These are phyloP conservation scores for Mesitornis unicolor DNA, from an alignment of 2,113 vertebrate genomes.

Conservation along the genomic window DNA sequence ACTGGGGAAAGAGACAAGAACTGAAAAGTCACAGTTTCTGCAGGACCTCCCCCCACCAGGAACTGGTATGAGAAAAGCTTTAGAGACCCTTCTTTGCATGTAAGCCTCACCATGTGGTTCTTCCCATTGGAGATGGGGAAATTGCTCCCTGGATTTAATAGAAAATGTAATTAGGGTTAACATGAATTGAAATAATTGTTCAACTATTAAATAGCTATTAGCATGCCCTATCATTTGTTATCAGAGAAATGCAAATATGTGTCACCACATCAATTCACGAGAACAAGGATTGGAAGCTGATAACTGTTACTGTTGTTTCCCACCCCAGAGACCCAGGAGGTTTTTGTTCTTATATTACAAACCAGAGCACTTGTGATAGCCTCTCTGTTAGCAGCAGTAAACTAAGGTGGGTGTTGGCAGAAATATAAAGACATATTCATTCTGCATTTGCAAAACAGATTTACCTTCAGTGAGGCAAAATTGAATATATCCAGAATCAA, in stretches of 20 bases:
- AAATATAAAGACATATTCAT: neutral
- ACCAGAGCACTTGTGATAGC: neutral
- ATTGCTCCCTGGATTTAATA: neutral
- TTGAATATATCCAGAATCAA: neutral
- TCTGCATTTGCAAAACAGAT: neutral
- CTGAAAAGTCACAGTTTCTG: neutral
- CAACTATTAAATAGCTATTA: slow-evolving; percentile 19
- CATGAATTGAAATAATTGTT: slow-evolving; percentile 29
- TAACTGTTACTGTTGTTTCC: neutral
- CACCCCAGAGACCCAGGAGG: neutral
- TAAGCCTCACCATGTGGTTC: neutral
- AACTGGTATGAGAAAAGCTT: neutral
- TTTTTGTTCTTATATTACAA: neutral
- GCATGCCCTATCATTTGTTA: slow-evolving; percentile 25
- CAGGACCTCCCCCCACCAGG: neutral
- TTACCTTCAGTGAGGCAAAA: neutral
- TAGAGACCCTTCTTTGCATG: neutral
- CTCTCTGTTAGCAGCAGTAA: neutral
- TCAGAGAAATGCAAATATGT: slow-evolving; percentile 41
- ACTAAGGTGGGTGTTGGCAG: neutral
- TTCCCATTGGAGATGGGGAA: neutral
- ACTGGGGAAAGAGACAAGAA: neutral
- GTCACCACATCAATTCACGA: neutral
- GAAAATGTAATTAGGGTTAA: slow-evolving; percentile 19
- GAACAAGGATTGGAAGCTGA: neutral